A percentile compares a stretch with the other conserved stretches of the same genome.
phyloP scores from a whole-genome alignment of 2,888 invertebrate genomes.

The Epinotia demarniana region DNA sequence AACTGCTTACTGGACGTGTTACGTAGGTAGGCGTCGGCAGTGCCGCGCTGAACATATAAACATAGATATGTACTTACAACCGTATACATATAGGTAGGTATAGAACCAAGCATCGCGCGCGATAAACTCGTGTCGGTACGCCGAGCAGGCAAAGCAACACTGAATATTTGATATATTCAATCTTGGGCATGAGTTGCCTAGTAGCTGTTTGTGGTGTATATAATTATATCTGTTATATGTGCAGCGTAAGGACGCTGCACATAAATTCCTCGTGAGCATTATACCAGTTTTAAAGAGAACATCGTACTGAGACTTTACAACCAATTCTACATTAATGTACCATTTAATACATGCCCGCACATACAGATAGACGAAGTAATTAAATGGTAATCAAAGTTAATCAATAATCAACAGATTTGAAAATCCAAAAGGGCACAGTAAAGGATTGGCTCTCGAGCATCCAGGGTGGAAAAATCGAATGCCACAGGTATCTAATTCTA shows the following conservation, averaged over 20 bases:
- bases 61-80: constrained; percentile 59
- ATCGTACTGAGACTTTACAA: background rate
- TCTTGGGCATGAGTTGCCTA: constrained; percentile 45
- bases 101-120: constrained; percentile 59
- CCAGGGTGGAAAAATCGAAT: background rate
- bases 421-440: too few species aligned
- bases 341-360: background rate
- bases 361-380: too few species aligned
- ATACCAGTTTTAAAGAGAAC: background rate
- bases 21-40: constrained; percentile 73
- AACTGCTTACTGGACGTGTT: constrained; percentile 84
- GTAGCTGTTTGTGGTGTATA: constrained; percentile 24
- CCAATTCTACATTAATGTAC: background rate
- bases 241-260: too few species aligned
- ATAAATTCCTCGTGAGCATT: background rate
- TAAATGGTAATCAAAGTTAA: background rate
- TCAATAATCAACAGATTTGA: background rate
- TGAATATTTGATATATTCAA: constrained; percentile 53
- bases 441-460: background rate
- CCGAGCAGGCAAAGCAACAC: constrained; percentile 47
- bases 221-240: background rate
- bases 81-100: constrained; percentile 52
- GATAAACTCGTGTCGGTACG: constrained; percentile 58
- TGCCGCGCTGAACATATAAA: constrained; percentile 75
- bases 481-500: background rate